phyloP scores from a whole-genome alignment of 2,113 vertebrate genomes.

The Ariopsis seemanni region DNA sequence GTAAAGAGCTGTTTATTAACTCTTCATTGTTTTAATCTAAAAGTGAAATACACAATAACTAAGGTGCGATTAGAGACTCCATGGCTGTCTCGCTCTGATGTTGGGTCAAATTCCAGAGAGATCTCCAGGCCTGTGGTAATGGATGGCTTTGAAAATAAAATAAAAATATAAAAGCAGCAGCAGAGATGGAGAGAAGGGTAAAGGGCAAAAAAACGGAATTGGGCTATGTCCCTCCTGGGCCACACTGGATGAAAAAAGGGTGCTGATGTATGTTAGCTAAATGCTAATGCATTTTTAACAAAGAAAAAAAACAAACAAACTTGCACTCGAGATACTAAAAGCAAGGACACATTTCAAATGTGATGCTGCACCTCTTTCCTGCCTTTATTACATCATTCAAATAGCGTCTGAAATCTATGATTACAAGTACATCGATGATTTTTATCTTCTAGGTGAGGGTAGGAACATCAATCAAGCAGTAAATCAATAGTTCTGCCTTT shows the following conservation, averaged over 20 bases:
- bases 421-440: neutral
- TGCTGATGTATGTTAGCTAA: neutral
- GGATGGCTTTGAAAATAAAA: neutral
- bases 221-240: neutral
- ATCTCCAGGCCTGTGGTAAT: neutral
- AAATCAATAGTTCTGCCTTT: too few relatives aligned
- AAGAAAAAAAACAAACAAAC: neutral
- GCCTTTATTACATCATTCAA: neutral
- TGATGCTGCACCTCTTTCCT: neutral
- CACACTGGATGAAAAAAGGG: neutral
- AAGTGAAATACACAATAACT: neutral
- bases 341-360: neutral
- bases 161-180: neutral
- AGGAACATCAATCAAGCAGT: too few relatives aligned
- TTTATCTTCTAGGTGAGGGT: too few relatives aligned
- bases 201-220: neutral
- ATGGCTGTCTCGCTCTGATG: neutral
- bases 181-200: neutral
- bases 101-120: neutral
- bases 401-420: neutral
- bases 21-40: neutral
- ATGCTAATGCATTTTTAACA: neutral
- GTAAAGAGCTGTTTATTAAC: neutral
- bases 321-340: neutral
- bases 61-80: neutral